Evolutionary conservation across 1,140 invertebrate species (phyloP).

Genomic region (Nephila pilipes): DNA sequence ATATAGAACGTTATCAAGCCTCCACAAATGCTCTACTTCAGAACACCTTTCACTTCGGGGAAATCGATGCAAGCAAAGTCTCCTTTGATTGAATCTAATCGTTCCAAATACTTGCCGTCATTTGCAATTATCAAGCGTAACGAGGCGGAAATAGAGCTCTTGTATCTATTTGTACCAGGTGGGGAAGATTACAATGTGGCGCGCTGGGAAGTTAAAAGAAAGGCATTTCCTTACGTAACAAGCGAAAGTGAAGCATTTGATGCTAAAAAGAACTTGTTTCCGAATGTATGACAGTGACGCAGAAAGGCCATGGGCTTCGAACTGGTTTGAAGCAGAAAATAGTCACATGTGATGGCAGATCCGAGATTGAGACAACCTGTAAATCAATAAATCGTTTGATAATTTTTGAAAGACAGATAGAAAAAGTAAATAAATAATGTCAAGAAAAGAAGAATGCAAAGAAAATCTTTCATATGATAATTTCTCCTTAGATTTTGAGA

Average conservation of each 20-base stretch:
- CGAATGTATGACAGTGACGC: background rate
- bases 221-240: background rate
- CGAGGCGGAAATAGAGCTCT: background rate
- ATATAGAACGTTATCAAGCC: background rate
- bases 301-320: background rate
- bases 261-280: background rate
- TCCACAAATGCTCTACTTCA: background rate
- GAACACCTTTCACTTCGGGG: background rate
- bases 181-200: background rate
- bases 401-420: background rate
- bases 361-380: background rate
- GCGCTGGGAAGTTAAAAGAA: background rate
- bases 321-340: background rate
- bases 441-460: background rate
- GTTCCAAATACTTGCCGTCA: background rate
- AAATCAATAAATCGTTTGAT: background rate
- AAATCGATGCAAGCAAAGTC: background rate
- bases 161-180: constrained; percentile 31
- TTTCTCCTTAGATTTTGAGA: background rate
- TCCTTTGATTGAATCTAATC: background rate
- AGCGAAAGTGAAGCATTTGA: background rate
- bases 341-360: background rate
- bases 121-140: background rate
- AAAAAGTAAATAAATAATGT: background rate
- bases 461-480: background rate